phyloP scores from a whole-genome alignment of 2,888 invertebrate species.

The Lycophotia porphyrea region DNA sequence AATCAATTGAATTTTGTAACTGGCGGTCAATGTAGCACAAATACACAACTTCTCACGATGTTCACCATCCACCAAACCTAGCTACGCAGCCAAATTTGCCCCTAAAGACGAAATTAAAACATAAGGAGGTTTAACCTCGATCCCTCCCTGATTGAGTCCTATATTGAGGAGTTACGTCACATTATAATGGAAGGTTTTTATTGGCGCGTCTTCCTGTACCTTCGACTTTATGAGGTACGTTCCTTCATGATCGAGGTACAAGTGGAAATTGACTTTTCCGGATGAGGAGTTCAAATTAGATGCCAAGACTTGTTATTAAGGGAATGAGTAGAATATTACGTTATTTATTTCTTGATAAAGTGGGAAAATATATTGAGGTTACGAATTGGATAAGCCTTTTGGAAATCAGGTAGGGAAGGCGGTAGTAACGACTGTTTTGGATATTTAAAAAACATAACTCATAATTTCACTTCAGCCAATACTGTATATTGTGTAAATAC shows the following conservation, averaged over 20 bases:
- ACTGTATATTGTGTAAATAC: not conserved
- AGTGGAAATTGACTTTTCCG: constrained; percentile 61
- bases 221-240: constrained; percentile 22
- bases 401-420: not conserved
- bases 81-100: not conserved
- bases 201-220: constrained; percentile 44
- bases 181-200: constrained; percentile 65
- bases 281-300: constrained; percentile 53
- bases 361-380: not conserved
- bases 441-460: not conserved
- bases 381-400: not conserved
- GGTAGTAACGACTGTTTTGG: not conserved
- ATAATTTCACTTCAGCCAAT: not conserved
- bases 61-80: not conserved
- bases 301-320: constrained; percentile 39
- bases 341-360: constrained; percentile 21
- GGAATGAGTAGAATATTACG: constrained; percentile 14
- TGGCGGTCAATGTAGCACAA: not conserved
- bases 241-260: constrained; percentile 43
- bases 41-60: not conserved
- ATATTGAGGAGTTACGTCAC: constrained; percentile 55
- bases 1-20: not conserved
- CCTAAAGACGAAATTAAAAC: constrained; percentile 36
- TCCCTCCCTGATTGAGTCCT: constrained; percentile 59
- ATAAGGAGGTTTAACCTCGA: constrained; percentile 17